Evolutionary conservation across 1,140 invertebrate genomes (phyloP), one percentile per base, ranked within the genome.

Genomic region (Whitmania pigra): DNA sequence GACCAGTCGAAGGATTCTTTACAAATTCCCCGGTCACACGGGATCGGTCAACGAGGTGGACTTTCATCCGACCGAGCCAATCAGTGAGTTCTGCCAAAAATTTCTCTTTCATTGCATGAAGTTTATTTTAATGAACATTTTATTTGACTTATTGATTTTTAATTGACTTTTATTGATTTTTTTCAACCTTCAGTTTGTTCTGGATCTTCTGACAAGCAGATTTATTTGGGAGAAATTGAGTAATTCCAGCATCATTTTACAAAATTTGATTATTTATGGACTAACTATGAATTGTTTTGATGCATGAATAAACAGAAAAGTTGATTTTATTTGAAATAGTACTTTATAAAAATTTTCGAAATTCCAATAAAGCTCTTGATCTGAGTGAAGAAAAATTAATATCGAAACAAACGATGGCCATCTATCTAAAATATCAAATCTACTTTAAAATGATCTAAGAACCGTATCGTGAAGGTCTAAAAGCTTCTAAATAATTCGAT

Each of bases 21-120:
- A 99, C 82, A 97, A 96, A 84, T 84, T 99, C 70, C 96, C 97
- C 0, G 97, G 97, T 0, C 97, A 99, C 81, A 91, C 93, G 81
- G 97, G 96, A 27, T 92, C 93, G 75, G 93, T 99, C 4, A 99
- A 97, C 80, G 93, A 94, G 79, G 88, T 95, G 0, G 90, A 94
- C 81, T 97, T 99, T 79, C 96, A 99, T 85, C 92, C 91, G 0
- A 88, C 87, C 66, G 94, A 99, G 82, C 92, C 95, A 11, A 91
- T 99, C 71, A 80, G 89, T 90, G 84, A 85, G 84, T 77, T 57
- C 25, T 25, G 20, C 18, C n/a, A 55, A 27, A 13, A 27, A 27
- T 67, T 27, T 60, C 27, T 78, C 76, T 67, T 66, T 54, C 67
- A 69, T 69, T 53, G 54, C 68, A 3, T 54, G 43, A 73, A 27